Evolutionary conservation across 2,113 vertebrate genomes (phyloP), one percentile per base, ranked within the genome.

Genomic region (Sitta europaea): DNA sequence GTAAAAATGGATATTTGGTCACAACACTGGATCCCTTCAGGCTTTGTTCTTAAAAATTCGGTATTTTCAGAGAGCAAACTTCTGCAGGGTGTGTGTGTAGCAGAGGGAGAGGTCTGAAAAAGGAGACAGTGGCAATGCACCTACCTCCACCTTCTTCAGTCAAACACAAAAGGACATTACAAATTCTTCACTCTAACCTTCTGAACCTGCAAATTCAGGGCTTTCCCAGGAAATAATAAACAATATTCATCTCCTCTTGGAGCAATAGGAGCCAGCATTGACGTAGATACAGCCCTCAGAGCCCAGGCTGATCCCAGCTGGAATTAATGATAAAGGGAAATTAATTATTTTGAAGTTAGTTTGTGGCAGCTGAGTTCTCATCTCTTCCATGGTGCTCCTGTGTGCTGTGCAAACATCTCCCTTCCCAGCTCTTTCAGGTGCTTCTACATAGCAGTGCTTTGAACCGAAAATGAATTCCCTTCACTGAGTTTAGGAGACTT

Each of bases 31-130:
- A 65, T 92, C 57, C 36, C 21, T 28, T 1, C 9, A 57, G 82
- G 20, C 78, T 94, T 71, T 86, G 12, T 45, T 59, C 25, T 55
- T 14, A 18, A 57, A 43, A 55, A 59, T 8, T 14, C 11, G 24
- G 6, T 9, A 4, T 7, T 4, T 81, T 86, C 53, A 43, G 18
- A 47, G 51, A 22, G 31, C 6, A 1, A 45, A 42, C 11, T 1
- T 0, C 86, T 73, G 59, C 0, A 0, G 71, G 35, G 27, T 38
- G 15, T 72, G 83, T 59, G 58, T 57, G 51, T 1, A 28, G 65
- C 67, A 50, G 25, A 38, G 1, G 14, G 36, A 48, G 33, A 51
- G 40, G 21, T 53, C 45, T 77, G n/a, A 24, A 47, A 57, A 63
- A 45, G 51, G n/a, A 1, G 3, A 5, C 9, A 23, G 19, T 28